Evolutionary conservation across 2,113 vertebrate genomes (phyloP).

Genomic region (Pholis gunnellus): DNA sequence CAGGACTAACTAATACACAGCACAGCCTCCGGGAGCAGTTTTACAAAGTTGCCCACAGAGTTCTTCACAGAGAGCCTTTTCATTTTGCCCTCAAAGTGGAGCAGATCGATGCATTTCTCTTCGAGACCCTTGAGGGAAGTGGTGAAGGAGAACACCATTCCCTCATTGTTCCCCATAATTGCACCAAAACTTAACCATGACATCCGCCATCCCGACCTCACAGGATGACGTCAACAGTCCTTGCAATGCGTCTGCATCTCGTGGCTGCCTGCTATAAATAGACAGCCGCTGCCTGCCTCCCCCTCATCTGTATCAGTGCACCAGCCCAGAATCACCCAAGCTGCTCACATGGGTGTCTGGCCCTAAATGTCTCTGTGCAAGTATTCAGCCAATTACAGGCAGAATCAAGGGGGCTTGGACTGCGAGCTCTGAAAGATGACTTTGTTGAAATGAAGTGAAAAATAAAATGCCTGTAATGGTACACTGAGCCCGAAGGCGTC

Average conservation of each 20-base stretch:
- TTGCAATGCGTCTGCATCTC: constrained; percentile 50
- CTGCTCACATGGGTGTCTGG: constrained; percentile 29
- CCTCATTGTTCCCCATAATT: background rate
- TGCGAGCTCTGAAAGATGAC: constrained; percentile 5
- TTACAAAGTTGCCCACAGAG: no score
- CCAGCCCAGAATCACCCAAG: constrained; percentile 39
- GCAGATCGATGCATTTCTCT: background rate
- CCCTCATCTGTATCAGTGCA: constrained; percentile 61
- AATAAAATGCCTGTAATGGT: constrained; percentile 21
- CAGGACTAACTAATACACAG: no score
- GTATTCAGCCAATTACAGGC: constrained; percentile 36
- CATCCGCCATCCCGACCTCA: background rate
- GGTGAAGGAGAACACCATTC: background rate
- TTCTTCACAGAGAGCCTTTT: no score
- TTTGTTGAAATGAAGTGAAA: background rate
- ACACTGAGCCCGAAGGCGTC: constrained; percentile 3
- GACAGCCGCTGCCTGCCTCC: constrained; percentile 46
- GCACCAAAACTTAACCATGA: constrained; percentile 2
- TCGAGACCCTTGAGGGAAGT: background rate
- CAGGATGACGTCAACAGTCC: constrained; percentile 32
- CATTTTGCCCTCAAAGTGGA: no score
- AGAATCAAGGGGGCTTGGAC: background rate
- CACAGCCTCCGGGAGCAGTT: no score
- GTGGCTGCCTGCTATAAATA: constrained; percentile 63
- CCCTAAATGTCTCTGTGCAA: background rate